Percentiles rank a stretch among this genome's conserved stretches.
Conservation (phyloP, 2,113 vertebrate species). For the Corapipo altera region DNA sequence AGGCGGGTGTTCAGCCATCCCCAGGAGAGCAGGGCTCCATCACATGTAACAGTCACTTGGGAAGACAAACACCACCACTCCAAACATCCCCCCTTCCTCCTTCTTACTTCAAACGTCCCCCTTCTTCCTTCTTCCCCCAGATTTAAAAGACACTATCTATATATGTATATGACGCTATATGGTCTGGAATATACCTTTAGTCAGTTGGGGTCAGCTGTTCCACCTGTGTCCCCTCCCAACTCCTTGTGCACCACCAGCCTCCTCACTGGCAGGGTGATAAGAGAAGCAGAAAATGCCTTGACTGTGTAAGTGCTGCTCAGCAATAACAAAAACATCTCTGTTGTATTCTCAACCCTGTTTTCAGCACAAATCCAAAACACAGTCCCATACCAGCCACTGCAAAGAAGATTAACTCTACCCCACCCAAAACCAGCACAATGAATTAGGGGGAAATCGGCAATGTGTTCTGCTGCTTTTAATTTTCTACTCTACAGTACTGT, state of each 20-base stretch:
- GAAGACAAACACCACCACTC: neutral
- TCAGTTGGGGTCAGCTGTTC: neutral
- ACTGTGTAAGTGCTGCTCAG: neutral
- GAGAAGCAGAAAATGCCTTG: neutral
- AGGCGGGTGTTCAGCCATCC: neutral
- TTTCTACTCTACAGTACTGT: neutral
- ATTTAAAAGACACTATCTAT: neutral
- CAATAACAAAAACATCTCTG: neutral
- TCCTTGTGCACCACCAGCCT: neutral
- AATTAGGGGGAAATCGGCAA: neutral
- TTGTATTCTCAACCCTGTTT: neutral
- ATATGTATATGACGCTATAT: neutral
- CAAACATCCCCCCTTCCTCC: neutral
- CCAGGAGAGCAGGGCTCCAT: neutral
- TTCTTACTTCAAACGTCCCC: neutral
- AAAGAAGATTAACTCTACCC: neutral
- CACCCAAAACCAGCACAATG: neutral
- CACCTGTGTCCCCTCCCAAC: neutral
- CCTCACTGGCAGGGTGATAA: neutral
- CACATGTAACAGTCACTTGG: fast-evolving
- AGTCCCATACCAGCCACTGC: neutral
- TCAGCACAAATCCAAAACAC: neutral
- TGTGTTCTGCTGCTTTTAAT: neutral
- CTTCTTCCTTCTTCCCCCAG: neutral
- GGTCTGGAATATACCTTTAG: neutral